phyloP scores from a whole-genome alignment of 2,888 invertebrate species.

The Shargacucullia verbasci region DNA sequence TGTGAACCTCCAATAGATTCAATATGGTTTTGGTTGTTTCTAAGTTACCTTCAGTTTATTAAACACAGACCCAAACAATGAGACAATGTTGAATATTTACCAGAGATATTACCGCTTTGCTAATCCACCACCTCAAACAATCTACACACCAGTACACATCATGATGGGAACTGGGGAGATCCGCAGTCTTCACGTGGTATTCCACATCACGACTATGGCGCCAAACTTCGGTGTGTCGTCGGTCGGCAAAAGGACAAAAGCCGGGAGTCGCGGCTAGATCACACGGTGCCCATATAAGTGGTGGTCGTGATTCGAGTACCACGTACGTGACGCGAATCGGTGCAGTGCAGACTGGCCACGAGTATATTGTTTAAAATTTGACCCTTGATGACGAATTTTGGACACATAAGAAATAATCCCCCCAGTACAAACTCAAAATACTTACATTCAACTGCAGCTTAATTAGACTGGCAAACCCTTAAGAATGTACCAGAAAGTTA shows the following conservation, averaged over 20 bases:
- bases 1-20: too few species aligned
- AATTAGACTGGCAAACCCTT: too few species aligned
- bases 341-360: constrained; percentile 1
- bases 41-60: constrained; percentile 4
- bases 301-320: constrained; percentile 40
- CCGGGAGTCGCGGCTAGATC: constrained; percentile 56
- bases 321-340: constrained; percentile 35
- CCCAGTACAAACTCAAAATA: too few species aligned
- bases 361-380: constrained; percentile 21
- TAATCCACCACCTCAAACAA: not conserved
- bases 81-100: constrained; percentile 13
- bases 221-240: constrained; percentile 13
- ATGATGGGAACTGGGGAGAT: constrained; percentile 7
- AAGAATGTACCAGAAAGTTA: too few species aligned
- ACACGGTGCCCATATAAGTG: constrained; percentile 57
- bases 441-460: too few species aligned
- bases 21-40: constrained; percentile 1
- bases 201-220: constrained; percentile 19
- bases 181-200: not conserved
- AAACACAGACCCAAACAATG: constrained; percentile 18
- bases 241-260: constrained; percentile 37
- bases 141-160: not conserved
- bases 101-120: not conserved
- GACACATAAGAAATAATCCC: too few species aligned
- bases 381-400: too few species aligned